Base-by-base conservation (phyloP, 2,888 invertebrate genomes). In the Torymus aiolomorphi region DNA sequence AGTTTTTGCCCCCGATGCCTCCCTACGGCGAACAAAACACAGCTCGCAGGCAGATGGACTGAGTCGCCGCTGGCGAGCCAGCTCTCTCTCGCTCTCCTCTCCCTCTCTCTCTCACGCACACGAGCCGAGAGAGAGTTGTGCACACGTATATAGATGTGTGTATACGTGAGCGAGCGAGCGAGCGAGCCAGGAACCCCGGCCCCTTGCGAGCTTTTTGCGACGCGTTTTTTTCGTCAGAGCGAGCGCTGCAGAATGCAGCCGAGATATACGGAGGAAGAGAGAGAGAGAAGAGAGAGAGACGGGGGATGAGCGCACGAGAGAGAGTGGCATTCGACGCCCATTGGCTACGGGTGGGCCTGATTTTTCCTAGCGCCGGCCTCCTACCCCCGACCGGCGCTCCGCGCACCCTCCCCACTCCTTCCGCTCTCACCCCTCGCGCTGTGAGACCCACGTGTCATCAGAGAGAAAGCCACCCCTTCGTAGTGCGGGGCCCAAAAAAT, bases 41-140 rank as follows among this genome's bases (percentile, higher is more conserved):
- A 71, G 59, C 42, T 13, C 61, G 59, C 88, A 86, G 89, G 88
- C 90, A 89, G 90, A 90, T 90, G 90, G 90, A 90, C 90, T 87
- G 87, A 89, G 88, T 89, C 89, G 88, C 88, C 87, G 86, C 85
- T 87, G 86, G 84, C 83, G 84, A 82, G 83, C 42, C 84, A 13
- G 52, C 84, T 80, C 82, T 79, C 80, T 67, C 78, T 80, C 82
- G 51, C 82, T 59, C 78, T 78, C 76, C n/a, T n/a, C n/a, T n/a
- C n/a, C 81, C 70, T 62, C 73, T 80, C 77, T 83, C 74, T 61
- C 78, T 65, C 80, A 71, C 56, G 66, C 78, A 73, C 82, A 42
- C 42, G 42, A 42, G 42, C 5, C 42, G 42, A 42, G 42, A 42
- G 42, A 42, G 42, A 42, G 42, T 42, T 42, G 42, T 42, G 42